phyloP scores from a whole-genome alignment of 2,113 vertebrate genomes.

The Ictalurus punctatus region DNA sequence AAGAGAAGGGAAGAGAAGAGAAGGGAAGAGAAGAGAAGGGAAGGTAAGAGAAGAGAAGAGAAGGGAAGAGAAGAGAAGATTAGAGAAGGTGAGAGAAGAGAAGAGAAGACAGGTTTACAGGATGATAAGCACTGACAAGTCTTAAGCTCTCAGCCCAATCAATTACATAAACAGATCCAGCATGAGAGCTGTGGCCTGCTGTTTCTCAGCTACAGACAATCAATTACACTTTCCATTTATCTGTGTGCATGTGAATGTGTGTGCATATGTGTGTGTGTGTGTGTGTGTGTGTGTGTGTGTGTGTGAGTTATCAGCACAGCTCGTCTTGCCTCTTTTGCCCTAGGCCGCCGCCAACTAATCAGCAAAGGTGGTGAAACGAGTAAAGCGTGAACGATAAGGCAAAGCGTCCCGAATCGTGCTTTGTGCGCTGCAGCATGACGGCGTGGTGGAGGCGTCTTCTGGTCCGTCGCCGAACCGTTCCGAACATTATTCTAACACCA shows the following conservation, averaged over 20 bases:
- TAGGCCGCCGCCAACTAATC: slow-evolving; percentile 61
- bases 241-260: slow-evolving; percentile 23
- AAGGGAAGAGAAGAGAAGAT: too few relatives aligned
- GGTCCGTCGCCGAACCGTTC: slow-evolving; percentile 60
- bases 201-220: slow-evolving; percentile 27
- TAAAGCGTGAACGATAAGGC: slow-evolving; percentile 61
- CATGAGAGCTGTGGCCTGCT: slow-evolving; percentile 34
- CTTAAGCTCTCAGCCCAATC: slow-evolving; percentile 33
- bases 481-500: slow-evolving; percentile 68
- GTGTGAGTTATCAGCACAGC: slow-evolving; percentile 34
- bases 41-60: too few relatives aligned
- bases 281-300: slow-evolving; percentile 40
- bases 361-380: slow-evolving; percentile 42
- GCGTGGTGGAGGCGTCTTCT: slow-evolving; percentile 64
- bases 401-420: slow-evolving; percentile 65
- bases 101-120: not conserved
- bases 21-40: too few relatives aligned
- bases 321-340: slow-evolving; percentile 50
- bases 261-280: slow-evolving; percentile 32
- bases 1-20: not conserved
- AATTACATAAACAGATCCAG: slow-evolving; percentile 40
- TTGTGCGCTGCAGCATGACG: slow-evolving; percentile 56
- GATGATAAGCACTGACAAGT: slow-evolving; percentile 12
- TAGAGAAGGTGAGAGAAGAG: too few relatives aligned
- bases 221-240: slow-evolving; percentile 31